Evolutionary conservation across 1,140 invertebrate species (phyloP).

Genomic region (Drosophila micromelanica): DNA sequence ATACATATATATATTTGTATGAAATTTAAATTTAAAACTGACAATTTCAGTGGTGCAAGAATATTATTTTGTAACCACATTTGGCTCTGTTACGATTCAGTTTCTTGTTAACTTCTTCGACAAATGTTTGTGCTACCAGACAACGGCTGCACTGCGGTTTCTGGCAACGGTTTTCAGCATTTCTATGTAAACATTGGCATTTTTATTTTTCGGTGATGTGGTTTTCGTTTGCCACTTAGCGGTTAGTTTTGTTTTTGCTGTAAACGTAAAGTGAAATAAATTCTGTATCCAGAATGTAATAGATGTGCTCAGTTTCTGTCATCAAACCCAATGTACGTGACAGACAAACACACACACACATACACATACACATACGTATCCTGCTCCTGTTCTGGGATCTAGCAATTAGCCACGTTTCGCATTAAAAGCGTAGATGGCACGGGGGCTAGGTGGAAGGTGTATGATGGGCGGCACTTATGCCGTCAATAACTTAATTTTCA

Average conservation of each 20-base stretch:
- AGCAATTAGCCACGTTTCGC: slow-evolving; percentile 67
- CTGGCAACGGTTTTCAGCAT: slow-evolving; percentile 4
- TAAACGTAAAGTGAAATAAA: slow-evolving; percentile 28
- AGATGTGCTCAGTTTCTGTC: not conserved
- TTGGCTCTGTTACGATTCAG: slow-evolving; percentile 28
- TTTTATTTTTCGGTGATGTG: too few relatives aligned
- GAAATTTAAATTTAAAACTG: too few relatives aligned
- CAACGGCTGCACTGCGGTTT: slow-evolving; percentile 25
- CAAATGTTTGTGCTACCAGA: slow-evolving; percentile 12
- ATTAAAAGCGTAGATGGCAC: slow-evolving; percentile 1
- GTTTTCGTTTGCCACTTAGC: slow-evolving; percentile 8
- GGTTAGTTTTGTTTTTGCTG: slow-evolving; percentile 41
- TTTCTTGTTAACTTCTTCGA: slow-evolving; percentile 35
- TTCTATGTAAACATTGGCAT: too few relatives aligned
- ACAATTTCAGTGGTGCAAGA: too few relatives aligned
- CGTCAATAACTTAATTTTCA: slow-evolving; percentile 78
- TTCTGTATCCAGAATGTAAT: not conserved
- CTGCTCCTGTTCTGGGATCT: not conserved
- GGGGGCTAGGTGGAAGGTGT: not conserved
- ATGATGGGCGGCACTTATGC: slow-evolving; percentile 43
- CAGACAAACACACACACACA: slow-evolving; percentile 11
- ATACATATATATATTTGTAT: too few relatives aligned
- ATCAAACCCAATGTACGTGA: slow-evolving; percentile 26
- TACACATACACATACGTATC: not conserved
- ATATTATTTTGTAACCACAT: not conserved